phyloP scores from a whole-genome alignment of 92 coral and sea anemone species.

The Desmophyllum pertusum region DNA sequence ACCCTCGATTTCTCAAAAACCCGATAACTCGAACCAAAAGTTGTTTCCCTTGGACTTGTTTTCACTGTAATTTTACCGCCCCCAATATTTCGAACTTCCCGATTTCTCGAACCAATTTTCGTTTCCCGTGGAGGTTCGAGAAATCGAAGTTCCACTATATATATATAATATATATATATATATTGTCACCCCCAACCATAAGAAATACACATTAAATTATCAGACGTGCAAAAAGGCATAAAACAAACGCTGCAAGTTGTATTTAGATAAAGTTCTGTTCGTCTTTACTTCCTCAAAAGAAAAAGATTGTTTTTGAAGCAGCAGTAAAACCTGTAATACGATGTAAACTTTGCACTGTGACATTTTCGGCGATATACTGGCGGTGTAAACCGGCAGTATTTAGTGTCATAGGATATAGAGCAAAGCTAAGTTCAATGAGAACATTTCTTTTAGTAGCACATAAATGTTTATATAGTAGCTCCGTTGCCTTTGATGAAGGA shows the following conservation, averaged over 20 bases:
- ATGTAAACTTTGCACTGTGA: neutral
- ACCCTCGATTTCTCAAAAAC: no score
- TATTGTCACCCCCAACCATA: neutral
- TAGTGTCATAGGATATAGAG: no score
- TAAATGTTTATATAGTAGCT: neutral
- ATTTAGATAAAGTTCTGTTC: neutral
- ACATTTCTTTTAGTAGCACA: neutral
- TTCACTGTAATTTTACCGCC: neutral
- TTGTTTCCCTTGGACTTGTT: no score
- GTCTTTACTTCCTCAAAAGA: neutral
- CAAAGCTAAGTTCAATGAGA: neutral
- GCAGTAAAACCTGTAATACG: neutral
- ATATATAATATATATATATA: no score
- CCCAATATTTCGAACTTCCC: no score
- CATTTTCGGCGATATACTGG: neutral
- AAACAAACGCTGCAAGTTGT: neutral
- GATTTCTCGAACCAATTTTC: no score
- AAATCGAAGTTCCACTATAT: no score
- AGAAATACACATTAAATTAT: neutral
- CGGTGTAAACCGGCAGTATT: no score
- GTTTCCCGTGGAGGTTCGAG: no score
- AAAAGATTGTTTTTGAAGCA: no score
- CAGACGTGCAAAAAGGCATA: neutral
- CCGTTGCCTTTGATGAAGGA: neutral
- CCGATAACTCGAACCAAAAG: no score